Conservation (phyloP, 2,888 invertebrate genomes). For the Euclidia mi region DNA sequence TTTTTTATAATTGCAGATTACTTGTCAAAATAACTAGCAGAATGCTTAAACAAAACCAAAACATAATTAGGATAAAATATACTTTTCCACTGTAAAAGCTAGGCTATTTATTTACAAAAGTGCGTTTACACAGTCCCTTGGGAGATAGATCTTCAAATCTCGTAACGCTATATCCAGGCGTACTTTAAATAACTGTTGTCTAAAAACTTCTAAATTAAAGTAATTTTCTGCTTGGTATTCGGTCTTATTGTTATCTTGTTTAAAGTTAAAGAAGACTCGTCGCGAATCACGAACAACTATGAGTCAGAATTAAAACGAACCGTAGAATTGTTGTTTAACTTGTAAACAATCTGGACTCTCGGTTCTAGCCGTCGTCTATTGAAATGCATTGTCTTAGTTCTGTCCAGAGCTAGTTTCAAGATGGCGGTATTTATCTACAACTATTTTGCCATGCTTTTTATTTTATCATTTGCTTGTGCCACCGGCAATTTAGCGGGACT, state of each 20-base stretch:
- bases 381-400: slow-evolving; percentile 17
- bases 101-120: no score
- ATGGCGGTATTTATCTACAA: slow-evolving; percentile 1
- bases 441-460: neutral
- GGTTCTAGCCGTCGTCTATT: slow-evolving; percentile 4
- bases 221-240: neutral
- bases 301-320: slow-evolving; percentile 1
- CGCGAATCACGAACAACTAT: neutral
- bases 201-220: neutral
- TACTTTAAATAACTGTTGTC: no score
- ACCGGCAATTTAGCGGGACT: no score
- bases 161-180: no score
- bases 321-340: slow-evolving; percentile 2
- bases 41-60: no score
- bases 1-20: no score
- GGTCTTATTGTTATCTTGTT: neutral
- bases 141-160: no score
- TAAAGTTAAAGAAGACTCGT: neutral
- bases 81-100: no score
- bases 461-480: neutral
- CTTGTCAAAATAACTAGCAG: no score
- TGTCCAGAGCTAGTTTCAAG: neutral
- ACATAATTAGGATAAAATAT: no score
- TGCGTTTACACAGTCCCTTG: no score
- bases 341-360: neutral